Percentiles rank a stretch among this genome's conserved stretches.
These are phyloP conservation scores for Elysia crispata DNA, from an alignment of 2,888 invertebrate genomes.

Conservation along the genomic window DNA sequence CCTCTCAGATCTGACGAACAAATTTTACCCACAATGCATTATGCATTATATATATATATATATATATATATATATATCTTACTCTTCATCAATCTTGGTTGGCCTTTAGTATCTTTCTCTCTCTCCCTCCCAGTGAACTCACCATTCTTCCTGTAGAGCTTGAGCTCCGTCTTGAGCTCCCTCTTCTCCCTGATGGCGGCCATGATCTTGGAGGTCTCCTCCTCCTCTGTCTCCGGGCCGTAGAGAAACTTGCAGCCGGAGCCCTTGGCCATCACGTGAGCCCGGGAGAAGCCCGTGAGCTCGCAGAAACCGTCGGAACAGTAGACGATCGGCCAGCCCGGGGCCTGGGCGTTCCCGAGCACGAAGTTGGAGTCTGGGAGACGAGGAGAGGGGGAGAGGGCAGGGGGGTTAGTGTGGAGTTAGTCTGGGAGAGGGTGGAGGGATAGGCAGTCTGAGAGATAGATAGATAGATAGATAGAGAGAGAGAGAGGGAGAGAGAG, in stretches of 20 bases:
- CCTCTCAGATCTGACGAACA: too few species aligned
- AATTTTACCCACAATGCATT: too few species aligned
- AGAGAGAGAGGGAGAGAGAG: too few species aligned
- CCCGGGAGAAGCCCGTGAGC: constrained; percentile 98
- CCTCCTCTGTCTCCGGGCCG: constrained; percentile 92
- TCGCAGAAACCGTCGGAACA: constrained; percentile 99
- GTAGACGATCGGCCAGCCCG: constrained; percentile 99
- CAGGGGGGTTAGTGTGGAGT: not conserved
- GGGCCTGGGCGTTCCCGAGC: constrained; percentile 98
- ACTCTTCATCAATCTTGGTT: too few species aligned
- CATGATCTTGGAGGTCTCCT: constrained; percentile 92
- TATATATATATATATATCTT: too few species aligned
- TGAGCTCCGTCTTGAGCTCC: constrained; percentile 94
- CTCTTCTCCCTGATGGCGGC: constrained; percentile 91
- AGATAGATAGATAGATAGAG: too few species aligned
- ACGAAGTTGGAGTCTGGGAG: constrained; percentile 90
- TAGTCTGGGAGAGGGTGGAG: not conserved
- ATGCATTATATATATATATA: too few species aligned
- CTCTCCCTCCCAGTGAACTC: too few species aligned
- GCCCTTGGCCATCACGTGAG: constrained; percentile 90
- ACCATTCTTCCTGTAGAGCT: constrained; percentile 97
- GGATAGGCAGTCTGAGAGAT: not conserved
- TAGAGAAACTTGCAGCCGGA: constrained; percentile 92
- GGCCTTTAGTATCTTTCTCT: too few species aligned
- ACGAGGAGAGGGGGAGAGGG: not conserved